Evolutionary conservation across 2,113 vertebrate species (phyloP), one percentile per base, ranked within the genome.

Genomic region (Acrocephalus kingi): DNA sequence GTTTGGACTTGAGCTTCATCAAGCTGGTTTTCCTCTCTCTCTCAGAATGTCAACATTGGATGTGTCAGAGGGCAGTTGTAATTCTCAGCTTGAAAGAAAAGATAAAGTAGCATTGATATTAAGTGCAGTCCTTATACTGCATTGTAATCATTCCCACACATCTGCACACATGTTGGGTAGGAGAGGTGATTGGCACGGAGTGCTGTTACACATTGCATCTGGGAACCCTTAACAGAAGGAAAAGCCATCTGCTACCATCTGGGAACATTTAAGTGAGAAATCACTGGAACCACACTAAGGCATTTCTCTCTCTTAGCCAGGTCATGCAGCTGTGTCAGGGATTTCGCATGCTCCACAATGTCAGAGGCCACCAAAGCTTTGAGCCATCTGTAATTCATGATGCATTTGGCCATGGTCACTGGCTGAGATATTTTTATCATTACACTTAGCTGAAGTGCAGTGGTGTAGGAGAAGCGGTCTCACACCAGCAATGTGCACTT

Each of bases 171-270:
- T 87, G 89, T 69, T 67, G 59, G 75, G 13, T 12, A 49, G 78
- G 62, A 85, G 51, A 81, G 49, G 64, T 68, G 59, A 76, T 93
- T 3, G 1, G 54, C 63, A 62, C 2, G 0, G 2, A 87, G 62
- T 20, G 49, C 78, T 74, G 54, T 58, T 84, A 41, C 18, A 14
- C 54, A 35, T 58, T 84, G 35, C 90, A 91, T 79, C 84, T 96
- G 94, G 90, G 84, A 97, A 71, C 41, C 33, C 88, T 94, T 51
- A 86, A 39, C 67, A 88, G 75, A 90, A 91, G 71, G 62, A 85
- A 89, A 73, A 90, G 46, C 52, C 23, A 39, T 89, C 81, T 90
- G 74, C 62, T 54, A 28, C 59, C 59, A 63, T 91, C 78, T 95
- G 96, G 72, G 87, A 97, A 62, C 63, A 18, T 27, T 95, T 46